phyloP scores from a whole-genome alignment of 2,797 vertebrate genomes.

The Trematocara caparti region DNA sequence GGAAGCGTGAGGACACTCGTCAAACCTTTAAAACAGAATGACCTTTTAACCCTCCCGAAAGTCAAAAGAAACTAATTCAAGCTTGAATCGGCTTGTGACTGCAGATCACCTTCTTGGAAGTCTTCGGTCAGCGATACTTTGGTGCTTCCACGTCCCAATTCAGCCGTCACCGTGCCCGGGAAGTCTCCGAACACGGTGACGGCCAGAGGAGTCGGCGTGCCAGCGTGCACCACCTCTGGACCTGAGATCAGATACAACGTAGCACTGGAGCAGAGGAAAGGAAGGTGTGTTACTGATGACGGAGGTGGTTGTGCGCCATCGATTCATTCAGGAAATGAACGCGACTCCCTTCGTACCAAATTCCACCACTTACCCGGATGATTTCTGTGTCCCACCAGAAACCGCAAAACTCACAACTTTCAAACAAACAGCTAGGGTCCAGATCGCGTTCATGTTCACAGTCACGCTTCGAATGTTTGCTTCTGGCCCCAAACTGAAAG shows the following conservation, averaged over 20 bases:
- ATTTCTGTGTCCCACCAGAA: slow-evolving; percentile 11
- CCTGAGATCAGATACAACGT: slow-evolving; percentile 49
- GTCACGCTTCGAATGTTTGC: not conserved
- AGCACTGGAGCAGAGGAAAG: not conserved
- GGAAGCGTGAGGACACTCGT: slow-evolving; percentile 58
- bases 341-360: not conserved
- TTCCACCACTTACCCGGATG: slow-evolving; percentile 20
- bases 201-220: slow-evolving; percentile 39
- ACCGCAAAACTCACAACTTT: slow-evolving; percentile 3
- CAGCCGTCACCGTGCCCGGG: slow-evolving; percentile 34
- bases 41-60: not conserved
- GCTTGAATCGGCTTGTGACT: not conserved
- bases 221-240: slow-evolving; percentile 51
- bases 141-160: slow-evolving; percentile 7
- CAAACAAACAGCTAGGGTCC: slow-evolving; percentile 30
- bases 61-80: not conserved
- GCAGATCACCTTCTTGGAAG: slow-evolving; percentile 56
- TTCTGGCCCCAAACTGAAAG: not conserved
- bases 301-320: not conserved
- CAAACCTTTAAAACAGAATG: slow-evolving; percentile 39
- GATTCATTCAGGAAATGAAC: not conserved
- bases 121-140: slow-evolving; percentile 3
- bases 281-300: not conserved
- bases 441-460: slow-evolving; percentile 41
- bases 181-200: slow-evolving; percentile 39